phyloP scores from a whole-genome alignment of 2,888 invertebrate genomes.

The Hermodice carunculata region DNA sequence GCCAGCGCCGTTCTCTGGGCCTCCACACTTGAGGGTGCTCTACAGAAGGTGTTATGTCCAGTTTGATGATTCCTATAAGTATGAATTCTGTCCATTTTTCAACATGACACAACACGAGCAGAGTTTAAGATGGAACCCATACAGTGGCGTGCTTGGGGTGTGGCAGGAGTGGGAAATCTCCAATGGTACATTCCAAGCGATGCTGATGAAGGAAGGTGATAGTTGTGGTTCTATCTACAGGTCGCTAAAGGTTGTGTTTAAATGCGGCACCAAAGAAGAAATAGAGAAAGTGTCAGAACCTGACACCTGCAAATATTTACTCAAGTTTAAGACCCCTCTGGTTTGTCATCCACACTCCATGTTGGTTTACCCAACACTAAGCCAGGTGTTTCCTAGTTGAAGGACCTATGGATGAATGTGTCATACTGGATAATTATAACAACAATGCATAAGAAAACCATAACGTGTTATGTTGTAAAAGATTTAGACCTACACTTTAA shows the following conservation, averaged over 20 bases:
- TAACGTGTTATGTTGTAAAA: too few relatives aligned
- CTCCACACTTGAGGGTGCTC: constrained; percentile 54
- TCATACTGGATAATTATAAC: too few relatives aligned
- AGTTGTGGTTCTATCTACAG: constrained; percentile 56
- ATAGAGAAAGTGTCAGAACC: constrained; percentile 67
- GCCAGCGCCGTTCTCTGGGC: constrained; percentile 65
- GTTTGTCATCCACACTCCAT: constrained; percentile 67
- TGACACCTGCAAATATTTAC: constrained; percentile 64
- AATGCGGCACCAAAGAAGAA: constrained; percentile 60
- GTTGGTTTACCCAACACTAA: constrained; percentile 68
- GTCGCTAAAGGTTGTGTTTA: constrained; percentile 56
- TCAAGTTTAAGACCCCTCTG: constrained; percentile 63
- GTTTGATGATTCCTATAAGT: constrained; percentile 54
- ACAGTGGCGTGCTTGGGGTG: constrained; percentile 65
- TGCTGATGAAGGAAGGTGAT: constrained; percentile 66
- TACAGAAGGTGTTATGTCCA: constrained; percentile 57
- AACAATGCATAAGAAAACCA: too few relatives aligned
- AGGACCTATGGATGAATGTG: too few relatives aligned
- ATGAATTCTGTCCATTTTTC: constrained; percentile 65
- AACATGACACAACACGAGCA: constrained; percentile 68
- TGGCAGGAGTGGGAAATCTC: constrained; percentile 67
- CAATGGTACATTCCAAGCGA: constrained; percentile 64
- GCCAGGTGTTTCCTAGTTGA: too few relatives aligned
- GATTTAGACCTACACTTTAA: too few relatives aligned
- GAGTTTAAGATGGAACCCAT: constrained; percentile 67